Conservation (phyloP, 2,797 vertebrate species). For the Xenopus petersii region DNA sequence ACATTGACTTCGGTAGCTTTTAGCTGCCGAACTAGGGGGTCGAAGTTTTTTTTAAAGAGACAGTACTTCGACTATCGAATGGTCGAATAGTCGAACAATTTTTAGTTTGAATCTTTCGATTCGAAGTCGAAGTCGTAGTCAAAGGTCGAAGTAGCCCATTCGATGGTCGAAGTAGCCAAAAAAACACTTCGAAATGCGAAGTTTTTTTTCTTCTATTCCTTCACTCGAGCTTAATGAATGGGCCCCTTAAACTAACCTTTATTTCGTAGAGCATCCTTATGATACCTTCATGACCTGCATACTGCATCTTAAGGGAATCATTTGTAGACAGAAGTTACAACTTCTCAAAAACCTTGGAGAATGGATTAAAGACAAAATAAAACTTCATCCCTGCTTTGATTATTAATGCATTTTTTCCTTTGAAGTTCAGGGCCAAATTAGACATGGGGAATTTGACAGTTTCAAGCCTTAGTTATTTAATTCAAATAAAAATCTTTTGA, state of each 20-base stretch:
- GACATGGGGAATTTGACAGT: slow-evolving; percentile 13
- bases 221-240: too few species aligned
- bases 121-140: too few species aligned
- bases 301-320: slow-evolving; percentile 13
- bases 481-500: slow-evolving; percentile 32
- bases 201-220: too few species aligned
- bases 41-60: too few species aligned
- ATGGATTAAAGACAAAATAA: slow-evolving; percentile 16
- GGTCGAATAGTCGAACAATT: too few species aligned
- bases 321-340: slow-evolving; percentile 19
- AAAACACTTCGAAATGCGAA: too few species aligned
- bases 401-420: slow-evolving; percentile 26
- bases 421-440: slow-evolving; percentile 28
- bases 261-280: not conserved
- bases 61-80: too few species aligned
- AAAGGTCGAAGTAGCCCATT: too few species aligned
- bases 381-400: not conserved
- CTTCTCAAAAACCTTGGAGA: slow-evolving; percentile 3
- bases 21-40: too few species aligned
- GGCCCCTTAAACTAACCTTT: not conserved
- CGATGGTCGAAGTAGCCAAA: too few species aligned
- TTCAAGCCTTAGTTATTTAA: slow-evolving; percentile 27
- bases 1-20: too few species aligned
- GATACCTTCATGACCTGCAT: slow-evolving; percentile 9
- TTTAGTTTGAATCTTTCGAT: too few species aligned